These are phyloP conservation scores for Nothoprocta pentlandii DNA, from an alignment of 2,113 vertebrate genomes.

Conservation along the genomic window DNA sequence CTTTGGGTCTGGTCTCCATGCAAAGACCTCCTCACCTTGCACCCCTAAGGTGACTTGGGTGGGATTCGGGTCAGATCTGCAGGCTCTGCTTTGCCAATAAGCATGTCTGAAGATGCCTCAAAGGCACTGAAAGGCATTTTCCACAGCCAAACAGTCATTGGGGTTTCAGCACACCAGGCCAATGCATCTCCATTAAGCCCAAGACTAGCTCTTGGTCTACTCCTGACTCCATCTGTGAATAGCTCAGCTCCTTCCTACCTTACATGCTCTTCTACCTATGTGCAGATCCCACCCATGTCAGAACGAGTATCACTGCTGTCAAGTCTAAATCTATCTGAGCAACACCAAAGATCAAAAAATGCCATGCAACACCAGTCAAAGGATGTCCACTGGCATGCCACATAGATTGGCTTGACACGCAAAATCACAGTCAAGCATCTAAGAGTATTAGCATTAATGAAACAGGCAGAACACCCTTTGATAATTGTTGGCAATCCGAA, in stretches of 20 bases:
- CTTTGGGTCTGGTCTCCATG: neutral
- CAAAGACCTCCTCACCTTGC: neutral
- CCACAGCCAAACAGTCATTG: neutral
- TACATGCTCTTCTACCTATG: neutral
- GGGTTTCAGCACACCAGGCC: neutral
- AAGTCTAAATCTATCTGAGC: conserved; percentile 49
- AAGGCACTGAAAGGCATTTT: neutral
- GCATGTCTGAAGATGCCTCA: neutral
- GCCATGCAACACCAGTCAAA: conserved; percentile 64
- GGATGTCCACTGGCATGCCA: conserved; percentile 40
- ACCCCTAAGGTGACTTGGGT: neutral
- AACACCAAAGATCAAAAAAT: conserved; percentile 54
- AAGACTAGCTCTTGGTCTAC: neutral
- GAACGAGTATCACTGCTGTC: conserved; percentile 18
- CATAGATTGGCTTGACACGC: conserved; percentile 50
- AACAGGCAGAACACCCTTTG: conserved; percentile 53
- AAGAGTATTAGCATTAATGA: conserved; percentile 57
- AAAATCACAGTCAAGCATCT: conserved; percentile 63
- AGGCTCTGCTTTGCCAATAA: neutral
- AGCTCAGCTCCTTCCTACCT: neutral
- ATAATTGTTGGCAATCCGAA: conserved; percentile 67
- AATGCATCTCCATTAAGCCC: neutral
- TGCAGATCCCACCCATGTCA: conserved; percentile 28
- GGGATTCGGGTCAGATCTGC: neutral
- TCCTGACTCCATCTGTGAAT: conserved; percentile 18